Percentiles rank a stretch among this genome's conserved stretches.
These are phyloP conservation scores for Alosa alosa DNA, from an alignment of 2,113 vertebrate species.

Conservation along the genomic window DNA sequence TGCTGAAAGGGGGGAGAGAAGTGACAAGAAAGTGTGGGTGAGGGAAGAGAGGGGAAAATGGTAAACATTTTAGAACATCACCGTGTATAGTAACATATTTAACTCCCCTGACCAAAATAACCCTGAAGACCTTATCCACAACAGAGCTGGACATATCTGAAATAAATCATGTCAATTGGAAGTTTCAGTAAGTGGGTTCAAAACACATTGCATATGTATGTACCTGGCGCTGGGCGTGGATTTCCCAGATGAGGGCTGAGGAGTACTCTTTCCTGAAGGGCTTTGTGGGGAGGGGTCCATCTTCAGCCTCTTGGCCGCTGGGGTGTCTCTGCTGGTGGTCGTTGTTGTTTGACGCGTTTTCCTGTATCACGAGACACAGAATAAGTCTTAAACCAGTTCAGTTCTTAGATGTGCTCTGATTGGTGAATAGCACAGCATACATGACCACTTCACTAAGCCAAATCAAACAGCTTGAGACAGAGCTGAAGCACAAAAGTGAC, in stretches of 20 bases:
- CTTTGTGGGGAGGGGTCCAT: slow-evolving; percentile 77
- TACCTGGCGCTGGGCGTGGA: slow-evolving; percentile 85
- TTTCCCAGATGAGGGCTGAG: slow-evolving; percentile 85
- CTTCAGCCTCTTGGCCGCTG: slow-evolving; percentile 81
- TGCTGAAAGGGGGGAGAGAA: slow-evolving; percentile 44
- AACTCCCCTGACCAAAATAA: no score
- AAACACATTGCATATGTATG: background rate
- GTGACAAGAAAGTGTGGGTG: no score
- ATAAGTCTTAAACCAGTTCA: background rate
- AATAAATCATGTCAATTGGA: no score
- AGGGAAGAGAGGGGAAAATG: no score
- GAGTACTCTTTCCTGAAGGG: slow-evolving; percentile 83
- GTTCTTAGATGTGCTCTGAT: background rate
- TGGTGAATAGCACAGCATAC: background rate
- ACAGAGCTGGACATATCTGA: no score
- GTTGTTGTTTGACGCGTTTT: slow-evolving; percentile 74
- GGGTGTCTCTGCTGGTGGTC: slow-evolving; percentile 64
- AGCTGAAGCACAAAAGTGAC: background rate
- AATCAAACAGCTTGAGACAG: background rate
- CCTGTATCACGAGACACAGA: slow-evolving; percentile 62
- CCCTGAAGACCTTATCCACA: no score
- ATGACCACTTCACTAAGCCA: background rate
- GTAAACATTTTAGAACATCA: no score
- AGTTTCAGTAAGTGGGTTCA: background rate
- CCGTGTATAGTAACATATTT: no score